Base-by-base conservation (phyloP, 2,888 invertebrate genomes). In the Nomada fucata region DNA sequence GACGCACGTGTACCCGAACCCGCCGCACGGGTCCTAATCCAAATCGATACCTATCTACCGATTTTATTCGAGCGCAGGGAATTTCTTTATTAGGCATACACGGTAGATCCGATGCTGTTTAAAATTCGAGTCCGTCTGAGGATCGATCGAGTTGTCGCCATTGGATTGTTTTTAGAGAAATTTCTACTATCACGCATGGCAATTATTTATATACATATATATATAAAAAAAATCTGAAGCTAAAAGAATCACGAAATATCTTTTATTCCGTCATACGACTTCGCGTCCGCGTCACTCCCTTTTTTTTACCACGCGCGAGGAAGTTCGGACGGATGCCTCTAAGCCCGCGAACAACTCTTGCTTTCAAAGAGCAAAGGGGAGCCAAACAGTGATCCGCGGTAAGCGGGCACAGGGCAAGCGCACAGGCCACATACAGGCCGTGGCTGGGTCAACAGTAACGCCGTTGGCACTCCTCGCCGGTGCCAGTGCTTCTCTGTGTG, bases 391-490 rank as follows among this genome's bases (percentile, higher is more conserved):
- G 75, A 86, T 81, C 60, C 76, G 79, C 77, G 72, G 74, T 82
- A 86, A 86, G 88, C 84, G 88, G 81, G 84, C 84, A 77, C 84
- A 84, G 80, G 77, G 83, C 79, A 83, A 76, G 80, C 84, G 85
- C 82, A 75, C 76, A 84, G 83, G 86, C 84, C 80, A 86, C 85
- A 76, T 84, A 85, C 81, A 83, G 84, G 83, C 87, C 84, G 87
- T 83, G 87, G 88, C 86, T 88, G 82, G 93, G 93, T 92, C 93
- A 93, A 93, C 93, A 92, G 91, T 90, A 92, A 92, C 91, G 92
- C 93, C 91, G 93, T 93, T 93, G 93, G 92, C 92, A 92, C 93
- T 92, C 92, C 91, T 92, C 91, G 89, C 86, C 89, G 83, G 86
- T 89, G 87, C 89, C 89, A 87, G 83, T 85, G 73, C 79, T 86